A percentile compares a stretch with the other conserved stretches of the same genome.
These are phyloP conservation scores for Zosterops lateralis DNA, from an alignment of 2,113 vertebrate genomes.

Conservation along the genomic window DNA sequence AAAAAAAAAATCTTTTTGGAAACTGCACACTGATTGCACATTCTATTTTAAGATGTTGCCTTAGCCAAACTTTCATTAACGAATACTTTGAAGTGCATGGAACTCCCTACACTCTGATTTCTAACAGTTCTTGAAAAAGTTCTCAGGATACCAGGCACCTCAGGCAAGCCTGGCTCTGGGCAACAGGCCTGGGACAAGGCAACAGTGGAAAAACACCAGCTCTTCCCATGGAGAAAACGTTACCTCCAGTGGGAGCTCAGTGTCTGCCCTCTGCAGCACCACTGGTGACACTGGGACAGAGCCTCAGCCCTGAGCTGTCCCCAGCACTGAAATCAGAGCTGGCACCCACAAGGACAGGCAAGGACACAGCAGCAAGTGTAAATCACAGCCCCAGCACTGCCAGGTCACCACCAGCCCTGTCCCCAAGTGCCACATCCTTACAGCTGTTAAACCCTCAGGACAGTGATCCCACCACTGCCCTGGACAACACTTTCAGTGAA, in stretches of 20 bases:
- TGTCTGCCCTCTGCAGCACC: neutral
- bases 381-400: neutral
- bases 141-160: neutral
- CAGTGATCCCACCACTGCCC: neutral
- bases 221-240: neutral
- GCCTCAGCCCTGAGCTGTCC: neutral
- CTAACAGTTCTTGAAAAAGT: neutral
- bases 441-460: neutral
- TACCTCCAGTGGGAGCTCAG: neutral
- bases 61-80: slow-evolving; percentile 46
- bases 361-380: rapidly evolving
- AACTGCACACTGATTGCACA: neutral
- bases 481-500: rapidly evolving
- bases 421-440: neutral
- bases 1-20: neutral
- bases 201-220: neutral
- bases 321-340: rapidly evolving
- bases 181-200: neutral
- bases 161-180: neutral
- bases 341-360: rapidly evolving
- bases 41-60: slow-evolving; percentile 28
- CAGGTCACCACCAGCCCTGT: neutral
- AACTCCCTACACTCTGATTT: neutral
- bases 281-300: neutral
- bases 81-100: neutral